Base-by-base conservation (phyloP, 2,113 vertebrate genomes). In the Oryzias curvinotus region DNA sequence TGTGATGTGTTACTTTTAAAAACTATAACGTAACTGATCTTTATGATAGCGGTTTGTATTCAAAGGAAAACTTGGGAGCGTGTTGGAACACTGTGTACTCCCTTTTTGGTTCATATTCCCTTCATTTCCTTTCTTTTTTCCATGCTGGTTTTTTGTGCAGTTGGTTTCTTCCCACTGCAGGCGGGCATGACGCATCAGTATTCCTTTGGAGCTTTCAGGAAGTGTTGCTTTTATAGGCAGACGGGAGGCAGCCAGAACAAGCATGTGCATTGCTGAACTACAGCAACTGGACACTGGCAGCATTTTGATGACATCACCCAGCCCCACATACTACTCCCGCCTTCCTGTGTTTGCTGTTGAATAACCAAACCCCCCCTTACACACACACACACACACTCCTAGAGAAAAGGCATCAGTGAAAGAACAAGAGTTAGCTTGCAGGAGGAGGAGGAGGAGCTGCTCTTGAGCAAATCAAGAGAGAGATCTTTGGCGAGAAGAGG, bases 231-330 rank as follows among this genome's bases (percentile, higher is more conserved):
- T 82, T 81, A 86, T 87, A 82, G 81, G 82, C 71, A 68, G 79
- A 4, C 21, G 71, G 81, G 78, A 65, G 63, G 78, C 78, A 81
- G 82, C 75, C 83, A 85, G 68, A 77, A 84, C 81, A 85, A 84
- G 80, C 80, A 70, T 84, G 81, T 78, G 83, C 84, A 81, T 81
- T 59, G 69, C 88, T 91, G 89, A 88, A 87, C 70, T 71, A 66
- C 36, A 36, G 88, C 89, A 90, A 92, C 83, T 67, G 75, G 84
- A 80, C 85, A 78, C 85, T 88, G 64, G 89, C 89, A 90, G 90
- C 89, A 86, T 89, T 87, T 88, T 92, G 87, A 92, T 92, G 91
- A 92, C 91, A 90, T 92, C 90, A 92, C 56, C 67, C 55, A 55
- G 74, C 62, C 75, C 65, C 75, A 66, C 41, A 28, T 49, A 19